Evolutionary conservation across 2,888 invertebrate genomes (phyloP), one percentile per base, ranked within the genome.

Genomic region (Thymelicus acteon): DNA sequence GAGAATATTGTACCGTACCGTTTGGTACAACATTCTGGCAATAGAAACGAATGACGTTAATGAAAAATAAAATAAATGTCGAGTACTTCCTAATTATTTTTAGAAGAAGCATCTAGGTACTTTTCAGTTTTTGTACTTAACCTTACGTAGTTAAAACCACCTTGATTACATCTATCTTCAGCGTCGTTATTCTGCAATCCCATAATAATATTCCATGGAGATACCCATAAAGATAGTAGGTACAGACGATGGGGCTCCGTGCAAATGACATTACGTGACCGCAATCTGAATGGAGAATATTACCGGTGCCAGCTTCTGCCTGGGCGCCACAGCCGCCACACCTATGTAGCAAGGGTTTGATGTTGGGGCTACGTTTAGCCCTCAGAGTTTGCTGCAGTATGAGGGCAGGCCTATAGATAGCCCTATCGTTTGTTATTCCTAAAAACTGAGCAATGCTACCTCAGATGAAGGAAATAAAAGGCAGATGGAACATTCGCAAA

Each of bases 231-330:
- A 60, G 64, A 70, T 64, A 60, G 52, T 58, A 31, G 57, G 57
- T 39, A 60, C 70, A 65, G 60, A 57, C 64, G 65, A 60, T 60
- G 52, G 60, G 65, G 63, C 60, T 54, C 39, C 60, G 48, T 60
- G 70, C 65, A 71, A 65, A 71, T 65, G 70, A 65, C 65, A 60
- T 60, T 71, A 65, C 70, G 70, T 65, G 65, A 64, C 64, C 64
- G 60, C 70, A 70, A 70, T 70, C 65, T 70, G 64, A 70, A 70
- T 64, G 40, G 70, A 52, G 40, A 39, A 66, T 48, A 58, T 66
- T 60, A 66, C 58, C 24, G 57, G 57, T n/a, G 47, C 47, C 44
- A 58, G 31, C 58, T 58, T 57, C 57, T 57, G 54, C 8, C 15
- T 13, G 57, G 31, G 57, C 37, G 57, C 57, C 60, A 40, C 31